Evolutionary conservation across 2,888 invertebrate genomes (phyloP), one percentile per base, ranked within the genome.

Genomic region (Yponomeuta cagnagella): DNA sequence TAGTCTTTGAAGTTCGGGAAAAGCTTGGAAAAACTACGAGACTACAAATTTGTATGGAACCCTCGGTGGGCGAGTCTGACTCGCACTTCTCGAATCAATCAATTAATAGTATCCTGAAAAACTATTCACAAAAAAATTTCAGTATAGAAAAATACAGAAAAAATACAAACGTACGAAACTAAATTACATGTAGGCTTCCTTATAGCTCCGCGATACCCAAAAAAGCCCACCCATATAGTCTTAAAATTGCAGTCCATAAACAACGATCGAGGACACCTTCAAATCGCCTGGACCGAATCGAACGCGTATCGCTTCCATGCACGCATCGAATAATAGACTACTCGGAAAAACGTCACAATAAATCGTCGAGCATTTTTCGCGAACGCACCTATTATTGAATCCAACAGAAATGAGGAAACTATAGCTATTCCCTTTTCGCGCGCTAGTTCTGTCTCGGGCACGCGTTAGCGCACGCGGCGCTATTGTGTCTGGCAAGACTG

Each of bases 401-500:
- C 75, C 75, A 77, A 79, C 78, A 72, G 75, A 79, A 70, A 66
- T 33, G 8, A n/a, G 75, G 73, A 78, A 82, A 74, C 37, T 81
- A 74, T 73, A 72, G 30, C 76, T 74, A 74, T 87, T 88, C 77
- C 81, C 48, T 71, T 88, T 80, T 72, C 48, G 58, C 79, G 73
- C 72, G 72, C 82, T 90, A 88, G 76, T 74, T 73, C 73, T 72
- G 73, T 88, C 87, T 81, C 85, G 74, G 74, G 88, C 82, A 73
- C 70, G 30, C 67, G 74, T 72, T 82, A 75, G 83, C 84, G 89
- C 89, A 88, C 89, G 89, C 90, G 90, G 83, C 83, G 83, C 89
- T 88, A 90, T 90, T 91, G 90, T 90, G 87, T 90, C 87, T 88
- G 84, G 82, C 80, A 86, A 75, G 84, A 83, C 87, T 86, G 79